Conservation (phyloP, 1,140 invertebrate species). For the Drosophila ercepeae region DNA sequence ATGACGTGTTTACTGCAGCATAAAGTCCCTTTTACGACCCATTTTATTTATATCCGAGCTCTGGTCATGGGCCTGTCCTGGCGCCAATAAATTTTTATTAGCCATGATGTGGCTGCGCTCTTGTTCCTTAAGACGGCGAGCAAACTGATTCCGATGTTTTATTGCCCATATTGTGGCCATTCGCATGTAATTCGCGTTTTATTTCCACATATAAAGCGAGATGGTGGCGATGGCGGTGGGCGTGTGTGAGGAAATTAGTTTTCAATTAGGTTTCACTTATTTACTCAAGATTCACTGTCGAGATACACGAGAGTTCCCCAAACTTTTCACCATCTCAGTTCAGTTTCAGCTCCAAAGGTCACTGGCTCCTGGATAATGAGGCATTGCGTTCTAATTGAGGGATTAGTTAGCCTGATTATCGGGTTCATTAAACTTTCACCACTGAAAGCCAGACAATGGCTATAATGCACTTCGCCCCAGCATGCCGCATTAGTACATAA, state of each 20-base stretch:
- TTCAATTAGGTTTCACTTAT: conserved; percentile 68
- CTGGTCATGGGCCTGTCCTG: conserved; percentile 59
- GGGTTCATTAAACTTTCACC: conserved; percentile 55
- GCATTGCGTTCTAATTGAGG: conserved; percentile 24
- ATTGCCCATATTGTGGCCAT: conserved; percentile 73
- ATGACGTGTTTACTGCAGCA: conserved; percentile 81
- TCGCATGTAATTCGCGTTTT: conserved; percentile 72
- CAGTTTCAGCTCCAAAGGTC: not conserved
- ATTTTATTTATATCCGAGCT: conserved; percentile 76
- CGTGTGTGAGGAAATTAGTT: conserved; percentile 61
- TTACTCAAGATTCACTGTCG: conserved; percentile 14
- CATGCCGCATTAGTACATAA: conserved; percentile 20
- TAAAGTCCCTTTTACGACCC: conserved; percentile 80
- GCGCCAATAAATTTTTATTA: conserved; percentile 82
- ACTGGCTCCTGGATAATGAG: conserved; percentile 25
- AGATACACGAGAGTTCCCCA: not conserved
- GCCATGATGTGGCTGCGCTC: conserved; percentile 72
- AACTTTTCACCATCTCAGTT: conserved; percentile 16
- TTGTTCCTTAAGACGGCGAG: conserved; percentile 56
- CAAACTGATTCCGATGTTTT: conserved; percentile 80
- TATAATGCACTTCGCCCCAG: conserved; percentile 33
- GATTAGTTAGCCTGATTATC: conserved; percentile 60
- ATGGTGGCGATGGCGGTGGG: too few relatives aligned
- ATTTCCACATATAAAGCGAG: conserved; percentile 51
- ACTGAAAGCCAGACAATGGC: conserved; percentile 16